Conservation (phyloP, 2,888 invertebrate genomes). For the Drosophila falleni region DNA sequence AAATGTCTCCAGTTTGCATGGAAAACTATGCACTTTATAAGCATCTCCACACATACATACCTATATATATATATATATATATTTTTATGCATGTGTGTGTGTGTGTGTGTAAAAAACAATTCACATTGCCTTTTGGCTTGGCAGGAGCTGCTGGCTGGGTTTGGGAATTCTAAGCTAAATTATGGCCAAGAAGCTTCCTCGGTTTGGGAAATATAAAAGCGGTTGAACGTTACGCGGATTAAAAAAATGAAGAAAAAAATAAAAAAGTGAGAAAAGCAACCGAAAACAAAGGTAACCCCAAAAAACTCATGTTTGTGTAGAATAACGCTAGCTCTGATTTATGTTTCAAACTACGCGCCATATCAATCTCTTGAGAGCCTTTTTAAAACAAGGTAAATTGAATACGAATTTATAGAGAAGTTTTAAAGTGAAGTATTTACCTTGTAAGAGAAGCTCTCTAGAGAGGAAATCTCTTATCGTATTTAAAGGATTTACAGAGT, state of each 20-base stretch:
- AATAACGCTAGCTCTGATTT: conserved; percentile 28
- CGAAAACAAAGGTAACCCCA: not conserved
- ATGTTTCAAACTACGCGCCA: conserved; percentile 3
- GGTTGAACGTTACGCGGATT: conserved; percentile 20
- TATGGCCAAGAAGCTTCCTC: conserved; percentile 44
- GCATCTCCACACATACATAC: not conserved
- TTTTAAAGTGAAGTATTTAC: not conserved
- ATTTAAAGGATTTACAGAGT: not conserved
- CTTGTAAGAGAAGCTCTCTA: not conserved
- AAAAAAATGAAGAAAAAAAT: conserved; percentile 1
- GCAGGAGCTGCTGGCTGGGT: not conserved
- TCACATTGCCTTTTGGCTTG: conserved; percentile 17
- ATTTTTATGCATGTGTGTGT: not conserved
- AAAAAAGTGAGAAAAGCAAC: not conserved
- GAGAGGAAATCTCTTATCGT: not conserved
- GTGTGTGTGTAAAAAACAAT: conserved; percentile 26
- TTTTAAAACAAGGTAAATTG: conserved; percentile 4
- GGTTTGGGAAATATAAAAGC: conserved; percentile 3
- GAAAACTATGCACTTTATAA: conserved; percentile 33
- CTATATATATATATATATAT: not conserved
- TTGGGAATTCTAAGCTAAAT: conserved; percentile 39
- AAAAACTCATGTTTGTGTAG: not conserved
- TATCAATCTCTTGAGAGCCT: conserved; percentile 20
- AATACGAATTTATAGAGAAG: conserved; percentile 7
- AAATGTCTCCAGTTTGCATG: conserved; percentile 43